Evolutionary conservation across 2,888 invertebrate species (phyloP), one percentile per base, ranked within the genome.

Genomic region (Lypha dubia): DNA sequence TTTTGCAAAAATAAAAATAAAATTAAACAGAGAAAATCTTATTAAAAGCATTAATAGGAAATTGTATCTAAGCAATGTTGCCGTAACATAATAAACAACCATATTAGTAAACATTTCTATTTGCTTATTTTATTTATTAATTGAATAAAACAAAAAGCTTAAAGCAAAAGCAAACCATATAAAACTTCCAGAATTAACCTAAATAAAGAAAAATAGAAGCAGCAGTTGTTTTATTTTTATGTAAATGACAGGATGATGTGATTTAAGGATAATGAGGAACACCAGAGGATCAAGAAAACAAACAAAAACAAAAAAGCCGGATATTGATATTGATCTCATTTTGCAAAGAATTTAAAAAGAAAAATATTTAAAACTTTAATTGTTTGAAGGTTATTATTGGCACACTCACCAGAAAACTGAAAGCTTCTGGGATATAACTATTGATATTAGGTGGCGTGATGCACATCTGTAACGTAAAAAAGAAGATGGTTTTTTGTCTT

Each of bases 381-480:
- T 17, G 53, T 71, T 63, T 58, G 11, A 20, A 35, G 35, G 73
- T 63, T n/a, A 74, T 63, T 74, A 41, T 86, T 73, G 46, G 76
- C 88, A 90, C 88, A 90, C 90, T 90, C 90, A 90, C 90, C 90
- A 90, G 90, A 90, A 90, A 90, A 90, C 89, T 89, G 90, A 90
- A 89, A 86, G 89, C 90, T 89, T 89, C 89, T 90, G 90, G 89
- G 89, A 90, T 90, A 89, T 90, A 90, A 89, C 89, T 90, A 90
- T 90, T 89, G 88, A 90, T 89, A 90, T 90, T 90, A 87, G 90
- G 90, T 89, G 90, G 89, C 83, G 89, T 89, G 89, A 90, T 89
- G 89, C 89, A 89, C 90, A 90, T 90, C 90, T 90, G 90, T 89
- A 90, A 90, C 88, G 87, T 87, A 87, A 86, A 87, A 86, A 86